Percentiles rank a stretch among this genome's conserved stretches.
phyloP scores from a whole-genome alignment of 92 coral and sea anemone species.

The Zoanthus sociatus region DNA sequence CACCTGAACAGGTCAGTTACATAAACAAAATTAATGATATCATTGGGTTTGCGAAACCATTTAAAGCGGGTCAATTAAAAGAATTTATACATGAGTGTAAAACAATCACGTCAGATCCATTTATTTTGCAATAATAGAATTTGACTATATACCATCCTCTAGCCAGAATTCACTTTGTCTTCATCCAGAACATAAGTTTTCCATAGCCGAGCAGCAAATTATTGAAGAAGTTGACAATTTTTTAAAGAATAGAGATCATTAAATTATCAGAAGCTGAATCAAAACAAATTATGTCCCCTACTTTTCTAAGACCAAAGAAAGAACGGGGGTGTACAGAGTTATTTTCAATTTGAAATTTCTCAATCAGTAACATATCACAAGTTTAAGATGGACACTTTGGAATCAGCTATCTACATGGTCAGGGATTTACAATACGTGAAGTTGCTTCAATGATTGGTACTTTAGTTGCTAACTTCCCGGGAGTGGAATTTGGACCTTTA shows the following conservation, averaged over 20 bases:
- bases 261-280: conserved; percentile 23
- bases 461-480: no score
- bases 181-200: neutral
- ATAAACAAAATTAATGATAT: neutral
- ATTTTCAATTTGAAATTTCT: no score
- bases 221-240: no score
- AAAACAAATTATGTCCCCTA: conserved; percentile 38
- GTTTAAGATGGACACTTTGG: no score
- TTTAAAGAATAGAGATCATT: conserved; percentile 8
- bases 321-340: conserved; percentile 44
- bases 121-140: conserved; percentile 57
- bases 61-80: conserved; percentile 50
- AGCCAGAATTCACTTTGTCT: neutral
- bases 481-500: no score
- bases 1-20: conserved; percentile 51
- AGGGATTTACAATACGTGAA: no score
- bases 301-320: conserved; percentile 72
- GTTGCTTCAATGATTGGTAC: no score
- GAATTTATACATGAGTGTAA: conserved; percentile 42
- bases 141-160: conserved; percentile 44
- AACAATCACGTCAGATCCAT: conserved; percentile 63
- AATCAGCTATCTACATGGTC: no score
- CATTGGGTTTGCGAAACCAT: conserved; percentile 37
- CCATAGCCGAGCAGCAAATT: no score
- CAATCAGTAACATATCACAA: no score